Evolutionary conservation across 1,140 invertebrate species (phyloP).

Genomic region (Cardiocondyla obscurior): DNA sequence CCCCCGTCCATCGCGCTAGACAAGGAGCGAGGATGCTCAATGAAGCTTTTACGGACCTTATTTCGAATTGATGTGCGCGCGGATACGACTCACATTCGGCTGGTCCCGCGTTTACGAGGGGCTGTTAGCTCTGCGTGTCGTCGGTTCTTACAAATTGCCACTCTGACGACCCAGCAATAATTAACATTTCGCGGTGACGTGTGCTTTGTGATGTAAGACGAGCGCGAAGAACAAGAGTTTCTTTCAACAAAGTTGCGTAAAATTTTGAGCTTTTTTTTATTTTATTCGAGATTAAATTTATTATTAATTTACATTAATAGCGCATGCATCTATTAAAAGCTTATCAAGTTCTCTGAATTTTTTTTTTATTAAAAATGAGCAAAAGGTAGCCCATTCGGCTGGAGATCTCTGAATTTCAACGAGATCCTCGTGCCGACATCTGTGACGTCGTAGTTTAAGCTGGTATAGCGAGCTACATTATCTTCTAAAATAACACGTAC

Average conservation of each 20-base stretch:
- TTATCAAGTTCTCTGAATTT: neutral
- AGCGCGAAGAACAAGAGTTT: neutral
- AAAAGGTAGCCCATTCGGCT: too few relatives aligned
- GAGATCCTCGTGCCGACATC: slow-evolving; percentile 21
- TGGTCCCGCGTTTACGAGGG: neutral
- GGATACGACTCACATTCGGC: slow-evolving; percentile 17
- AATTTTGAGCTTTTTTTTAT: neutral
- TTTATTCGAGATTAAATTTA: neutral
- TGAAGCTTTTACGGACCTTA: slow-evolving; percentile 55
- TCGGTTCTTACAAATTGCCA: slow-evolving; percentile 12
- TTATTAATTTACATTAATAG: neutral
- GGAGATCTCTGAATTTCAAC: neutral
- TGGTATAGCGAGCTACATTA: neutral
- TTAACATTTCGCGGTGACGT: slow-evolving; percentile 9
- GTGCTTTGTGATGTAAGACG: neutral
- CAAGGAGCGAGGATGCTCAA: slow-evolving; percentile 26
- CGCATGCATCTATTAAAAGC: neutral
- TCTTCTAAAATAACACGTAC: neutral
- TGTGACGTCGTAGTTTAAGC: neutral
- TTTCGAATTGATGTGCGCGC: slow-evolving; percentile 46
- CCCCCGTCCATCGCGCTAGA: neutral
- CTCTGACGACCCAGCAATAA: slow-evolving; percentile 19
- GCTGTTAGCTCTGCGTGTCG: neutral
- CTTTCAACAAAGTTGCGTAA: neutral
- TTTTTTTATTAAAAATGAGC: too few relatives aligned